These are phyloP conservation scores for Cerastoderma edule DNA, from an alignment of 2,888 invertebrate species.

Conservation along the genomic window DNA sequence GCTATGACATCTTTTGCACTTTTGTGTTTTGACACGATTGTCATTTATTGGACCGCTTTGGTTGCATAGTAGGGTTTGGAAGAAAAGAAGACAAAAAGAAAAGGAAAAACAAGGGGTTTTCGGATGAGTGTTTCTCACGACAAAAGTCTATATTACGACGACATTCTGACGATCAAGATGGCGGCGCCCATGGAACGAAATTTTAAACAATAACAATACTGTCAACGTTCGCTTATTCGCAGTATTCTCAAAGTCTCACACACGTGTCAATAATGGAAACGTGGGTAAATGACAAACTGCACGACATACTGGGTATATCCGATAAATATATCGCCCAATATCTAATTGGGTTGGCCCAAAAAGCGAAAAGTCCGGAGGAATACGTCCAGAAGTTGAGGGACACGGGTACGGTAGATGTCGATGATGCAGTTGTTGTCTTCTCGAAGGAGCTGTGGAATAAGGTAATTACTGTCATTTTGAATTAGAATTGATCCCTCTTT, in stretches of 20 bases:
- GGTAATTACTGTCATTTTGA: no score
- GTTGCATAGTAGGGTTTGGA: no score
- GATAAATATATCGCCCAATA: slow-evolving; percentile 85
- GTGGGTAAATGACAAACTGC: slow-evolving; percentile 86
- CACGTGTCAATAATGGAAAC: slow-evolving; percentile 69
- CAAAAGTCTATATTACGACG: no score
- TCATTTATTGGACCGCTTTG: no score
- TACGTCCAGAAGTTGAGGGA: slow-evolving; percentile 83
- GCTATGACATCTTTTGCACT: no score
- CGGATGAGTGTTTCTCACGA: no score
- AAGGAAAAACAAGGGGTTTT: no score
- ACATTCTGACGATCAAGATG: no score
- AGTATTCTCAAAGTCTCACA: no score
- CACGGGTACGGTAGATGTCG: slow-evolving; percentile 84
- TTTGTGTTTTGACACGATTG: no score
- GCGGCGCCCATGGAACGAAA: slow-evolving; percentile 64
- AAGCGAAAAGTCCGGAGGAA: slow-evolving; percentile 81
- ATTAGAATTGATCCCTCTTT: no score
- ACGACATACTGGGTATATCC: slow-evolving; percentile 85
- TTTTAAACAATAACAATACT: neutral
- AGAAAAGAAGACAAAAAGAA: no score
- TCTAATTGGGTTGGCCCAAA: slow-evolving; percentile 85
- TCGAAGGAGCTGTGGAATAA: slow-evolving; percentile 84
- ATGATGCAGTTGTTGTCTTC: slow-evolving; percentile 83
- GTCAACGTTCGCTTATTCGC: neutral